phyloP scores from a whole-genome alignment of 2,113 vertebrate species.

The Pomatostomus ruficeps region DNA sequence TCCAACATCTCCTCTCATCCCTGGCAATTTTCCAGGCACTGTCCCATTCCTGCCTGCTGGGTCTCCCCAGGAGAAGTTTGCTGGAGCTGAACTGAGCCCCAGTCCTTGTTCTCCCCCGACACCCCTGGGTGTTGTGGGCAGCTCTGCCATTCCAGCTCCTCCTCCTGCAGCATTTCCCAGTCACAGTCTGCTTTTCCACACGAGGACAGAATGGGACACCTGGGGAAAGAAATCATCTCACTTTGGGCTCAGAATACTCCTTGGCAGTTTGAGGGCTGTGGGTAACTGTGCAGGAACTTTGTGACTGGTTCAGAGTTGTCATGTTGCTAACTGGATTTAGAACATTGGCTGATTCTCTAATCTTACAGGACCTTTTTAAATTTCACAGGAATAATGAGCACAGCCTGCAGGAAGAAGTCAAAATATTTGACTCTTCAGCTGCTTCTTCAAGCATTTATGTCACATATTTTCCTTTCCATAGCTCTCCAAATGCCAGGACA shows the following conservation, averaged over 20 bases:
- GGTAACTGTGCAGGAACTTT: background rate
- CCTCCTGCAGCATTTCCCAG: background rate
- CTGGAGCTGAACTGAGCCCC: background rate
- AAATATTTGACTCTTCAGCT: background rate
- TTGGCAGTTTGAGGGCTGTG: background rate
- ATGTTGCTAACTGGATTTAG: background rate
- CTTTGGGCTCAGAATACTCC: background rate
- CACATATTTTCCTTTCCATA: background rate
- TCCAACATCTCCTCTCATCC: background rate
- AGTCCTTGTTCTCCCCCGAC: background rate
- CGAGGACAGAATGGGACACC: background rate
- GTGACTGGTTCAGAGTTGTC: background rate
- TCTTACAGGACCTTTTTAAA: background rate
- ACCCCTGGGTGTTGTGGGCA: background rate
- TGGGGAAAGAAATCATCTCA: background rate
- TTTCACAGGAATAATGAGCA: background rate
- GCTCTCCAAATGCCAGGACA: background rate
- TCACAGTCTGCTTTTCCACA: background rate
- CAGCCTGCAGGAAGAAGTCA: background rate
- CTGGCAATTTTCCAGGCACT: background rate
- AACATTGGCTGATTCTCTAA: background rate
- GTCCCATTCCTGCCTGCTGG: background rate
- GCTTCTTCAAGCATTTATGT: background rate
- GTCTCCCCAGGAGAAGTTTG: background rate
- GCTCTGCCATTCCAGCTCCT: background rate